Conservation (phyloP, 2,888 invertebrate species). For the Drosophila mercatorum region DNA sequence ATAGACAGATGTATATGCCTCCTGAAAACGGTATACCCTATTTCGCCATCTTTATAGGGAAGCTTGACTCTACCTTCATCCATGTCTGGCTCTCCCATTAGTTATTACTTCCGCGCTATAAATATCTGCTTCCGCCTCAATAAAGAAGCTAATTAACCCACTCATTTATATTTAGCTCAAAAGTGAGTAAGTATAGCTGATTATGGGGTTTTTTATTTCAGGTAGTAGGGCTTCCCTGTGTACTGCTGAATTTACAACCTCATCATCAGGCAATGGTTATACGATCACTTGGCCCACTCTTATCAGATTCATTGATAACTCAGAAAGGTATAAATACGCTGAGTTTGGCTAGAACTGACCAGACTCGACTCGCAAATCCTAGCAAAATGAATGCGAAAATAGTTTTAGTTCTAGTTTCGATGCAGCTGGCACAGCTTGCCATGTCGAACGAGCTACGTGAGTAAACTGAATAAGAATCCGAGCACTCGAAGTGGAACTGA, state of each 20-base stretch:
- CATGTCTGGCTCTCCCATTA: too few relatives aligned
- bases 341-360: background rate
- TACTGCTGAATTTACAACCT: background rate
- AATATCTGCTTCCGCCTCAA: background rate
- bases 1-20: too few relatives aligned
- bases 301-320: background rate
- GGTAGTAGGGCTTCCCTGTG: background rate
- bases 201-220: background rate
- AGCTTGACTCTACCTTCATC: background rate
- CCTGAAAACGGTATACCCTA: too few relatives aligned
- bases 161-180: background rate
- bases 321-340: constrained; percentile 13
- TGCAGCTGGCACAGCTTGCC: constrained; percentile 17
- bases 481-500: background rate
- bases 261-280: background rate
- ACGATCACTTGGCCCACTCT: background rate
- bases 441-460: constrained; percentile 15
- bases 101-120: background rate
- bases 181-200: background rate
- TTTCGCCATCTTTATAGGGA: background rate
- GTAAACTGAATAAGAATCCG: background rate
- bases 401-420: constrained; percentile 5
- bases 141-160: background rate
- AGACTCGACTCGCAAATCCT: background rate
- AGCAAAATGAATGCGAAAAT: constrained; percentile 21